These are phyloP conservation scores for Neoitamus cyanurus DNA, from an alignment of 2,888 invertebrate genomes.

Conservation along the genomic window DNA sequence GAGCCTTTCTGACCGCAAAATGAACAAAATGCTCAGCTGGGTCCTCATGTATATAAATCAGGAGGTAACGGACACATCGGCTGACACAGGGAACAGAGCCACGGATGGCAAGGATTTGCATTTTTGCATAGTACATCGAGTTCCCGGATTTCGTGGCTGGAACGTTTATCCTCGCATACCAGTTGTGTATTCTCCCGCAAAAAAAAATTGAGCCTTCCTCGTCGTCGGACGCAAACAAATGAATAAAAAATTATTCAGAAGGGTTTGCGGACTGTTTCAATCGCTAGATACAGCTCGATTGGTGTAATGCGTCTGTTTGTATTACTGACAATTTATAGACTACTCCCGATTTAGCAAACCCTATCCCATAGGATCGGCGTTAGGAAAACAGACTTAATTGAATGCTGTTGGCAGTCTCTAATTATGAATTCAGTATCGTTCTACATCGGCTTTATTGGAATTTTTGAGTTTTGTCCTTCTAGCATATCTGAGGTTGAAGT, in stretches of 20 bases:
- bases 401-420: neutral
- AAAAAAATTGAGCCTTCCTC: neutral
- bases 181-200: conserved; percentile 14
- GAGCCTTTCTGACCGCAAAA: conserved; percentile 40
- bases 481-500: too few species aligned
- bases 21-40: conserved; percentile 45
- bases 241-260: conserved; percentile 34
- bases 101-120: conserved; percentile 46
- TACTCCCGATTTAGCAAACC: neutral
- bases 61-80: conserved; percentile 43
- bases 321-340: conserved; percentile 24
- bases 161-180: conserved; percentile 40
- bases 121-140: conserved; percentile 39
- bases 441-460: neutral
- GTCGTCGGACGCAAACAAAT: conserved; percentile 10
- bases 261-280: conserved; percentile 23
- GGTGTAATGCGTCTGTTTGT: conserved; percentile 37
- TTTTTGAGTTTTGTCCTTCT: neutral
- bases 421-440: neutral
- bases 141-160: conserved; percentile 19
- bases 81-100: conserved; percentile 31
- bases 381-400: conserved; percentile 19
- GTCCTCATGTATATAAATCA: conserved; percentile 47
- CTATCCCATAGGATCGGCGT: neutral
- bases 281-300: conserved; percentile 16